Conservation (phyloP, 2,113 vertebrate species). For the Oenanthe melanoleuca region DNA sequence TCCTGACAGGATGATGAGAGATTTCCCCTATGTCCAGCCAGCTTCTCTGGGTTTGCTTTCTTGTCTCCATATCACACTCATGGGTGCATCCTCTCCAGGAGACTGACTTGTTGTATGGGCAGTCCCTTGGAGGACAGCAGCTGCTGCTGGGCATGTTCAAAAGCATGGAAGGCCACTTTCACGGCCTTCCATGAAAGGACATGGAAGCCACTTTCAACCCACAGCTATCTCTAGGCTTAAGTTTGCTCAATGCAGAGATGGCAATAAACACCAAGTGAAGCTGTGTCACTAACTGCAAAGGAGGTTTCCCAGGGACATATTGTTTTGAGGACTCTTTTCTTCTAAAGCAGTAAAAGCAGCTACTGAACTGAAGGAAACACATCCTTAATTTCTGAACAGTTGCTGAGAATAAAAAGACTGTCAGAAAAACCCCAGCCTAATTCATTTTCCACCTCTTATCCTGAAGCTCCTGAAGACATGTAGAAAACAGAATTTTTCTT, state of each 20-base stretch:
- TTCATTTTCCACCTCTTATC: neutral
- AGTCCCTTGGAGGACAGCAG: neutral
- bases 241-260: neutral
- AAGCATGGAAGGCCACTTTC: neutral
- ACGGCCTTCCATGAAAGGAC: neutral
- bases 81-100: neutral
- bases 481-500: neutral
- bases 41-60: neutral
- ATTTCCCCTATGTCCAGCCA: neutral
- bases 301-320: neutral
- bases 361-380: neutral
- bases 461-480: neutral
- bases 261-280: neutral
- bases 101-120: too few relatives aligned
- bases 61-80: neutral
- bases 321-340: neutral
- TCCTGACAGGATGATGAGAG: neutral
- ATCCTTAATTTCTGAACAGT: neutral
- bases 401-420: neutral
- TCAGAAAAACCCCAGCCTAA: rapidly evolving
- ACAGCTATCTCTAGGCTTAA: neutral
- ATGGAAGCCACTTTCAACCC: neutral
- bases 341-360: neutral
- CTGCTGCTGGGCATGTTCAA: neutral
- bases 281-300: neutral